phyloP scores from a whole-genome alignment of 2,888 invertebrate species.

The Reticulitermes lucifugus region DNA sequence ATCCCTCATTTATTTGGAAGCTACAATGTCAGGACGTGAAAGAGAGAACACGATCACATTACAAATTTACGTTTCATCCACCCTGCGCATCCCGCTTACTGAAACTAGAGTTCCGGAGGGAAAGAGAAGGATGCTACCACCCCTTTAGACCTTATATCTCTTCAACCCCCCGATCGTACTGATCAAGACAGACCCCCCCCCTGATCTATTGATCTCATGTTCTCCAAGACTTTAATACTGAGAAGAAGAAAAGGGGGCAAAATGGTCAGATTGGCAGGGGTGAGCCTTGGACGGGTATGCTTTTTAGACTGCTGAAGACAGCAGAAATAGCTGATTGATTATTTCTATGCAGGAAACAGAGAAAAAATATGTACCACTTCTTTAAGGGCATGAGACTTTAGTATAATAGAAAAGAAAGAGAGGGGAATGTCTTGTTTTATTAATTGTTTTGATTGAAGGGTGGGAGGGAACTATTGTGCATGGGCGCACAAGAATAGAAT shows the following conservation, averaged over 20 bases:
- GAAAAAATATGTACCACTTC: neutral
- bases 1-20: neutral
- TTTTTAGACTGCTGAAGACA: conserved; percentile 28
- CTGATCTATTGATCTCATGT: conserved; percentile 12
- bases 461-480: neutral
- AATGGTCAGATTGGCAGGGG: conserved; percentile 3
- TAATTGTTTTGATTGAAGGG: conserved; percentile 32
- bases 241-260: conserved; percentile 2
- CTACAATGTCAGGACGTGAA: neutral
- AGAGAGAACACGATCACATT: neutral
- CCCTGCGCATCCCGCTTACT: neutral
- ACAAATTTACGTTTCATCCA: conserved; percentile 3
- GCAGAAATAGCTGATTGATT: conserved; percentile 30
- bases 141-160: neutral
- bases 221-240: conserved; percentile 10
- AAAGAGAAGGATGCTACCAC: neutral
- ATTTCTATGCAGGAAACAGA: conserved; percentile 19
- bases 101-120: neutral
- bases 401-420: neutral
- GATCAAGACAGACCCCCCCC: conserved; percentile 5
- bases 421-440: conserved; percentile 11
- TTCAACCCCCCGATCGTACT: neutral
- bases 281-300: neutral
- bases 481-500: too few species aligned
- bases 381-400: neutral